Conservation (phyloP, 2,113 vertebrate species). For the Leuciscus idus region DNA sequence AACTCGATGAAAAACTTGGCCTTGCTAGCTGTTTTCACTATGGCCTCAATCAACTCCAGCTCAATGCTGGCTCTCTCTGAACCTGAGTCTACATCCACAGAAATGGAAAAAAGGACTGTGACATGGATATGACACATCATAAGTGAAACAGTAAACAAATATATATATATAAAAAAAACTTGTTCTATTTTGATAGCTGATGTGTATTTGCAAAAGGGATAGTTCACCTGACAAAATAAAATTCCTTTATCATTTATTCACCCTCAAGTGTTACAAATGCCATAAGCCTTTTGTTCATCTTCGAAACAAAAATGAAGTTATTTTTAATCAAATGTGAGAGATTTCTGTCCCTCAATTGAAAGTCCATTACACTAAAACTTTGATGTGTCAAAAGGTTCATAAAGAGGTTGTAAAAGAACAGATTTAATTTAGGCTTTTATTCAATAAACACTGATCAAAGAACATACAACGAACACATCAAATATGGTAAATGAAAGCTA, state of each 20-base stretch:
- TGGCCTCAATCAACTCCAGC: conserved; percentile 82
- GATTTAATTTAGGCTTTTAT: not conserved
- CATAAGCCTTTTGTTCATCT: not conserved
- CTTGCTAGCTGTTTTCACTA: conserved; percentile 84
- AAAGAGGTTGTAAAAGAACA: no score
- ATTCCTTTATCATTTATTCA: not conserved
- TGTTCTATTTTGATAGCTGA: not conserved
- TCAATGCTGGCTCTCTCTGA: conserved; percentile 80
- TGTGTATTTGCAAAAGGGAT: not conserved
- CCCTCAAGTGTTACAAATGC: not conserved
- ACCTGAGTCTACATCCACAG: conserved; percentile 66
- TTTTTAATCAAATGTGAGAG: not conserved
- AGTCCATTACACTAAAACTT: not conserved
- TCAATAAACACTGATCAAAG: not conserved
- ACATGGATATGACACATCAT: not conserved
- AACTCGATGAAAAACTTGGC: conserved; percentile 89
- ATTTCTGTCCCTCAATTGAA: not conserved
- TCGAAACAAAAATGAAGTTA: not conserved
- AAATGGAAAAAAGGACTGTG: not conserved
- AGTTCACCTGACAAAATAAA: not conserved
- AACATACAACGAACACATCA: not conserved
- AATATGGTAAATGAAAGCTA: not conserved
- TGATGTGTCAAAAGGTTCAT: not conserved
- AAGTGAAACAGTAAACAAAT: conserved; percentile 1
- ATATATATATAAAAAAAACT: not conserved